A percentile compares a stretch with the other conserved stretches of the same genome.
Conservation (phyloP, 2,888 invertebrate species). For the Emesis furor region DNA sequence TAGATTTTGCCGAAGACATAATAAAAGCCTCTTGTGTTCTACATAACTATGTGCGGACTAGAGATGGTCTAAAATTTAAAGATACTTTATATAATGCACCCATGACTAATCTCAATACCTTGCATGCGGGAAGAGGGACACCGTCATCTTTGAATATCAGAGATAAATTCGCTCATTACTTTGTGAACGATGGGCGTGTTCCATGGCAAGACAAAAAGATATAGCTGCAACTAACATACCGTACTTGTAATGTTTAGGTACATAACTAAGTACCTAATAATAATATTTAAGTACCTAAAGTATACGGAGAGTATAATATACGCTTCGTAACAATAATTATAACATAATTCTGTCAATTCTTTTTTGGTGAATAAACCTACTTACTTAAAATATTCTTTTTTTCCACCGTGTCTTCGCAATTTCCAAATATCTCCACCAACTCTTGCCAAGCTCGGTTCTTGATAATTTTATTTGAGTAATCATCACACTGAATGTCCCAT, state of each 20-base stretch:
- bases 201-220: conserved; percentile 73
- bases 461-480: conserved; percentile 71
- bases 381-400: conserved; percentile 65
- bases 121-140: conserved; percentile 69
- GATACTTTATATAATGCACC: conserved; percentile 64
- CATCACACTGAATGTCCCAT: conserved; percentile 69
- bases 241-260: conserved; percentile 56
- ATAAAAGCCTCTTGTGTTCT: conserved; percentile 69
- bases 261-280: conserved; percentile 55
- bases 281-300: conserved; percentile 56
- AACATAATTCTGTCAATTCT: conserved; percentile 56
- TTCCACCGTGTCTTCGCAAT: conserved; percentile 46
- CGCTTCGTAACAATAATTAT: conserved; percentile 32
- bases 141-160: conserved; percentile 72
- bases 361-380: conserved; percentile 60
- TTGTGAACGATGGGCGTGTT: conserved; percentile 71
- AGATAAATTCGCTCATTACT: conserved; percentile 74
- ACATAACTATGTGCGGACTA: conserved; percentile 72
- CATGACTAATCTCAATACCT: conserved; percentile 70
- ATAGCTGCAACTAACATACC: conserved; percentile 63
- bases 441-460: conserved; percentile 71
- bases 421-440: conserved; percentile 65
- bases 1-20: conserved; percentile 72
- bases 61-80: conserved; percentile 73
- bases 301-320: conserved; percentile 68